These are phyloP conservation scores for Ceyx erithaca DNA, from an alignment of 2,797 vertebrate species.

Conservation along the genomic window DNA sequence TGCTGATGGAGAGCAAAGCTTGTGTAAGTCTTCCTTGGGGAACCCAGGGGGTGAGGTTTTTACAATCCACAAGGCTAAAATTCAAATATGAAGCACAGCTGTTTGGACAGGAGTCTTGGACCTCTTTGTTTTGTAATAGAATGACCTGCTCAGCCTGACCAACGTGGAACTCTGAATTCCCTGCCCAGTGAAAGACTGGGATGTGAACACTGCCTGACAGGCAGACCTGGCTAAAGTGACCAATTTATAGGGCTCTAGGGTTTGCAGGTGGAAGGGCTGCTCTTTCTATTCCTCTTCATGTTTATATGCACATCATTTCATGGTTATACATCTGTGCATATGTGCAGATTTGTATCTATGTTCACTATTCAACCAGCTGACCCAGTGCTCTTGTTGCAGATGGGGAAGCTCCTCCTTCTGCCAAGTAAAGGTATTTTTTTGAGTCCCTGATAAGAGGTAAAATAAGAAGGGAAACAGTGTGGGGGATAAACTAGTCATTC, in stretches of 20 bases:
- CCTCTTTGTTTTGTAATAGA: constrained; percentile 54
- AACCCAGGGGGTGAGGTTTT: constrained; percentile 63
- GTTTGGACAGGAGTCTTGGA: constrained; percentile 68
- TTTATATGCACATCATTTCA: not conserved
- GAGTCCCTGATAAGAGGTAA: not conserved
- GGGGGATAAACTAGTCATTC: not conserved
- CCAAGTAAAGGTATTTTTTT: not conserved
- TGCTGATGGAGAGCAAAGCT: constrained; percentile 69
- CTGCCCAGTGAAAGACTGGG: not conserved
- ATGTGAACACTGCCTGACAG: not conserved
- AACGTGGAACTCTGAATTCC: not conserved
- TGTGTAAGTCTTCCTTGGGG: constrained; percentile 77
- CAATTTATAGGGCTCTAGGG: not conserved
- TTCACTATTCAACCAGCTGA: not conserved
- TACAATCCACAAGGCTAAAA: constrained; percentile 65
- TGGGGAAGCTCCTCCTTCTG: not conserved
- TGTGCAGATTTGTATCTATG: not conserved
- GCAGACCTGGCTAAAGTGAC: not conserved
- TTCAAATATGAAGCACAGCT: constrained; percentile 74
- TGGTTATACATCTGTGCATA: no score
- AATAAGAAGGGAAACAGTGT: not conserved
- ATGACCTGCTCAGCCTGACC: constrained; percentile 49
- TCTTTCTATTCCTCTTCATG: not conserved
- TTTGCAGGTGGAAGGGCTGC: constrained; percentile 20
- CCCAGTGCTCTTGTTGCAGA: not conserved